These are phyloP conservation scores for Nebria brevicollis DNA, from an alignment of 2,888 invertebrate species.

Conservation along the genomic window DNA sequence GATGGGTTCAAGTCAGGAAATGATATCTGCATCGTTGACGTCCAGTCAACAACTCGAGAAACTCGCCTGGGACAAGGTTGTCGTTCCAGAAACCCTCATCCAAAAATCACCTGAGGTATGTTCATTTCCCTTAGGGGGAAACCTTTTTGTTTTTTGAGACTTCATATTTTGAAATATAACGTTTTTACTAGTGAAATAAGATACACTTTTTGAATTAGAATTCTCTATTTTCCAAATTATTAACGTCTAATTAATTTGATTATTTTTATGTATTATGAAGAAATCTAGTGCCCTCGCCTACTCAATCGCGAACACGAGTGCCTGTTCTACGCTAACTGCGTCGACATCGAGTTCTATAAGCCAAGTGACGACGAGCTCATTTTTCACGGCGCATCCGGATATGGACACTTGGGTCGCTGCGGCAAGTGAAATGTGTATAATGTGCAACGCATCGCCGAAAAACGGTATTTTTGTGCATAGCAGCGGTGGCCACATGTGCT, in stretches of 20 bases:
- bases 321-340: background rate
- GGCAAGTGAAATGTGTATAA: conserved; percentile 67
- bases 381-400: conserved; percentile 53
- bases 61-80: conserved; percentile 57
- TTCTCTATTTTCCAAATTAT: too few species aligned
- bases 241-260: too few species aligned
- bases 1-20: conserved; percentile 60
- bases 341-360: background rate
- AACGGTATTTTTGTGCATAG: conserved; percentile 77
- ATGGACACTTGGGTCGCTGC: conserved; percentile 56
- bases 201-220: too few species aligned
- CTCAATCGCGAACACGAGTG: background rate
- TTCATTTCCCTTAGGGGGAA: too few species aligned
- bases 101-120: conserved; percentile 1
- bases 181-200: too few species aligned
- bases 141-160: too few species aligned
- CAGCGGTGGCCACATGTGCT: conserved; percentile 73
- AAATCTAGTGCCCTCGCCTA: background rate
- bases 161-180: too few species aligned
- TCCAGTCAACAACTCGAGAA: conserved; percentile 60
- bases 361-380: background rate
- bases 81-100: conserved; percentile 56
- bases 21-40: conserved; percentile 47
- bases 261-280: background rate
- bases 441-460: conserved; percentile 71